phyloP scores from a whole-genome alignment of 2,113 vertebrate genomes.

The Solenodon paradoxus region DNA sequence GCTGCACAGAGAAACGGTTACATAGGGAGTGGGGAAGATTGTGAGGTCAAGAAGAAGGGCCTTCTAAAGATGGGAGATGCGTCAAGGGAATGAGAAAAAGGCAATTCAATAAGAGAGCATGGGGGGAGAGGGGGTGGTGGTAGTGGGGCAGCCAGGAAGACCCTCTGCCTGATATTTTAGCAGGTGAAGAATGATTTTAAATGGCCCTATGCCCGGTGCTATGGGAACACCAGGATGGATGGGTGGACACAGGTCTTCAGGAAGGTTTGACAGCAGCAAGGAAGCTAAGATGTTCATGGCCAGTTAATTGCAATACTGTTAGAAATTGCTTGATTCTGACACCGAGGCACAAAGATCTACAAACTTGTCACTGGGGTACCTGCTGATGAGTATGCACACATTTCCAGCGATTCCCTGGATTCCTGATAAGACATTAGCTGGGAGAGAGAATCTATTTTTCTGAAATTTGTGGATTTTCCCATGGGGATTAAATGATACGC shows the following conservation, averaged over 20 bases:
- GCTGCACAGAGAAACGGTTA: background rate
- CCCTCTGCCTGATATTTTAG: background rate
- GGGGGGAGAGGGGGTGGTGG: background rate
- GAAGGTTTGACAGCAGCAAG: background rate
- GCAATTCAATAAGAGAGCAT: background rate
- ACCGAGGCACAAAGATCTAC: background rate
- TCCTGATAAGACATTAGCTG: background rate
- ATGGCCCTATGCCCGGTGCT: background rate
- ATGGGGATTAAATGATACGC: constrained; percentile 39
- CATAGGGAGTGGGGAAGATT: background rate
- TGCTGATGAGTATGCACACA: background rate
- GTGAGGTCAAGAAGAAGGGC: background rate
- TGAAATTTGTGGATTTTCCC: constrained; percentile 42
- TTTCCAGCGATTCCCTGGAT: background rate
- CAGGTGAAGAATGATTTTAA: constrained; percentile 1
- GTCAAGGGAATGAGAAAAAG: background rate
- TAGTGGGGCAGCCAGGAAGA: background rate
- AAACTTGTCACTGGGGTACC: background rate
- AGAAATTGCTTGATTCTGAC: constrained; percentile 24
- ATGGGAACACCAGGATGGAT: background rate
- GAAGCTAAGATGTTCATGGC: background rate
- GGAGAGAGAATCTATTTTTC: background rate
- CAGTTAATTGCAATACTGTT: constrained; percentile 9
- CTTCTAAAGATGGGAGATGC: background rate
- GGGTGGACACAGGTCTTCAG: background rate